phyloP scores from a whole-genome alignment of 2,797 vertebrate species.

The Pipistrellus nathusii region DNA sequence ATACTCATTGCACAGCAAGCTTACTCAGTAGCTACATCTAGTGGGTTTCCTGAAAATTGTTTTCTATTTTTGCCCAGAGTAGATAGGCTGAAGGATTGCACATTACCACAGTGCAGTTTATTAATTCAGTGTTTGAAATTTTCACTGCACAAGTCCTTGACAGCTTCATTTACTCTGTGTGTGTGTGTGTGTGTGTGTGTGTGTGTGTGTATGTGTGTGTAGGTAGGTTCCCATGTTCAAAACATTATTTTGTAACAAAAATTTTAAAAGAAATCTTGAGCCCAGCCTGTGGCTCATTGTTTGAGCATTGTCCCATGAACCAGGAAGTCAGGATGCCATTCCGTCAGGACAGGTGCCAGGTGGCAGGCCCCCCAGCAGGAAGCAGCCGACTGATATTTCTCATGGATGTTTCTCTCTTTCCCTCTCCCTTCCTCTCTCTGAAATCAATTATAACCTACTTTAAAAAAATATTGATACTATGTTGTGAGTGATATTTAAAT shows the following conservation, averaged over 20 bases:
- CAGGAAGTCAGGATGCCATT: too few species aligned
- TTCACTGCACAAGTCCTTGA: background rate
- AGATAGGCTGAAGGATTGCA: background rate
- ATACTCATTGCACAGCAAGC: background rate
- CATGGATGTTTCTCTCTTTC: too few species aligned
- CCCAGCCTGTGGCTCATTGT: too few species aligned
- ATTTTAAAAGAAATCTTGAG: background rate
- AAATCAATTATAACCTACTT: too few species aligned
- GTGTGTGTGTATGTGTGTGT: background rate
- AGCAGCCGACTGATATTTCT: too few species aligned
- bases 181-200: background rate
- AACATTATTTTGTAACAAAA: background rate
- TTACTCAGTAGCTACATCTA: constrained; percentile 82
- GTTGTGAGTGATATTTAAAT: background rate
- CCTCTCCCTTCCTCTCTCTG: too few species aligned
- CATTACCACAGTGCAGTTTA: background rate
- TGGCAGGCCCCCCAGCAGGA: too few species aligned
- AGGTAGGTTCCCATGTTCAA: background rate
- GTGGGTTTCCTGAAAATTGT: constrained; percentile 73
- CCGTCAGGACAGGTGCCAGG: too few species aligned
- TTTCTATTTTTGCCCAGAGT: background rate
- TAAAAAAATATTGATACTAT: background rate
- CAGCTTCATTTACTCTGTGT: background rate
- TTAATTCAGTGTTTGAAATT: background rate
- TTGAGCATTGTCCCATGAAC: too few species aligned